phyloP scores from a whole-genome alignment of 2,797 vertebrate genomes.

The Rhinella marina region DNA sequence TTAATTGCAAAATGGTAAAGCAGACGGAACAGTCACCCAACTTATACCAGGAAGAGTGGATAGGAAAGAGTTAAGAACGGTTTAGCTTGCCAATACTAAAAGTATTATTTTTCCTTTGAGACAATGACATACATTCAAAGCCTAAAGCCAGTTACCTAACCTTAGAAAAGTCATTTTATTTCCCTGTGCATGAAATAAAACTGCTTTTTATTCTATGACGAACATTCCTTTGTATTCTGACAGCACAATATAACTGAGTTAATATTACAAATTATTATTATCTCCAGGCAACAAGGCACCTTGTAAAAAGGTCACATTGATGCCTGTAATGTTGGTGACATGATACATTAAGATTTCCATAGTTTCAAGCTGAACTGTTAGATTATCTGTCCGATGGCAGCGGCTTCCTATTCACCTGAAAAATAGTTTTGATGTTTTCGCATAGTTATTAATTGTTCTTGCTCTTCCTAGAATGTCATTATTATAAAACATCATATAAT shows the following conservation, averaged over 20 bases:
- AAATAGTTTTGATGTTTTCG: constrained; percentile 12
- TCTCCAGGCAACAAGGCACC: constrained; percentile 62
- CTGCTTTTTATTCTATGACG: constrained; percentile 56
- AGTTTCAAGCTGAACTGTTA: constrained; percentile 18
- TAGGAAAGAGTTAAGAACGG: constrained; percentile 4
- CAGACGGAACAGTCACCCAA: background rate
- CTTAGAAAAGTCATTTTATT: constrained; percentile 58
- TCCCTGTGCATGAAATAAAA: constrained; percentile 58
- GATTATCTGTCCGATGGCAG: constrained; percentile 12
- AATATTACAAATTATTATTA: constrained; percentile 63
- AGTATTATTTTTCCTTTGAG: constrained; percentile 45
- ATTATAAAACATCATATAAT: constrained; percentile 35
- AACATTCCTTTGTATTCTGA: constrained; percentile 58
- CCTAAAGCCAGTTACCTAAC: constrained; percentile 49
- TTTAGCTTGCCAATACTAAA: constrained; percentile 10
- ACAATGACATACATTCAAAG: constrained; percentile 40
- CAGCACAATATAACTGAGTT: constrained; percentile 62
- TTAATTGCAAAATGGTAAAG: no score
- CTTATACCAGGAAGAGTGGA: background rate
- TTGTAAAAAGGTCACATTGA: constrained; percentile 61
- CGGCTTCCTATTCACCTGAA: background rate
- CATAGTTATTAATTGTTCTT: constrained; percentile 30
- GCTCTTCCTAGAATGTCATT: constrained; percentile 18
- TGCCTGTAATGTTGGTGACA: constrained; percentile 44
- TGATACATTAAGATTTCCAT: constrained; percentile 47